Evolutionary conservation across 2,113 vertebrate species (phyloP), one percentile per base, ranked within the genome.

Genomic region (Perca schrenkii): DNA sequence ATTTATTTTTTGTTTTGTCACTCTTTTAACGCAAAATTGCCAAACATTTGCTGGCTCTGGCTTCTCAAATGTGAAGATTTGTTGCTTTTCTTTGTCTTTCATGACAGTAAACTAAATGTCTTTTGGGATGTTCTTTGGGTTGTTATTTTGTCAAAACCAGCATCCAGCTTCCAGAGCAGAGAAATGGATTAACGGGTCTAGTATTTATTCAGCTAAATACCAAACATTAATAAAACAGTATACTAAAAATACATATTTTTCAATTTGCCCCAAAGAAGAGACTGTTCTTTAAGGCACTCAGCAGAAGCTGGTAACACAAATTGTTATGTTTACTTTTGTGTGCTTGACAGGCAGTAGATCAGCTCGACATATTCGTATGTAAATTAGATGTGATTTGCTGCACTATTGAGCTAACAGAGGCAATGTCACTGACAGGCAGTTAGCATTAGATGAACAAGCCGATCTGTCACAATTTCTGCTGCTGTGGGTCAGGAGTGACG

Each of bases 381-480:
- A 77, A 79, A 76, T 84, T 28, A 25, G 49, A 77, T 13, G 54
- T 13, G 1, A 80, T 88, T 58, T 74, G 25, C 75, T 0, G 25
- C 56, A 50, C 61, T 80, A 73, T 34, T 77, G 70, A 68, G 22
- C 63, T 68, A 17, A 74, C 28, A 6, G 46, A 71, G 47, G 80
- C 52, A 0, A 49, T 82, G 69, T 63, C 73, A 77, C 36, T 60
- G 76, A 77, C 50, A 57, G 76, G 62, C 76, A 61, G n/a, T 75
- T 75, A 79, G 54, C 71, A 31, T 7, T 49, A 65, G 58, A 66
- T 52, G 58, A 79, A 80, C 77, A 77, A 78, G 76, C 40, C 2
- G 47, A 74, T 70, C 64, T 81, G 68, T 79, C 75, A 57, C 34
- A 25, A 31, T 66, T 66, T 22, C 21, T 75, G 77, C 63, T 58